These are phyloP conservation scores for Acanthosepion lycidas DNA, from an alignment of 2,888 invertebrate genomes.

Conservation along the genomic window DNA sequence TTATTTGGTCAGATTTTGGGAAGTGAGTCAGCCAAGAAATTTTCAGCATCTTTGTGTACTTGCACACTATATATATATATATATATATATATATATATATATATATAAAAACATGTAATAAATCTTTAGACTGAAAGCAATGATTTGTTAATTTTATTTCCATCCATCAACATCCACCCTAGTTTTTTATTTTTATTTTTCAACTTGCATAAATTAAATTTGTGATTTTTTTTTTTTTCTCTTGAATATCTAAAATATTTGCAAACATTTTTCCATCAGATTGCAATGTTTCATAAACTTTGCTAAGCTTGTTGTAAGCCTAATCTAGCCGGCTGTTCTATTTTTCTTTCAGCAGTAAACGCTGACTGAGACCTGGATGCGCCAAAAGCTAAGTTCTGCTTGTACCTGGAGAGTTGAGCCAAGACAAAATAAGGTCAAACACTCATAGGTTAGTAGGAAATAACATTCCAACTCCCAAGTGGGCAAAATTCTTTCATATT, in stretches of 20 bases:
- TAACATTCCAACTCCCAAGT: neutral
- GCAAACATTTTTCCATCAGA: neutral
- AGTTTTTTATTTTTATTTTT: neutral
- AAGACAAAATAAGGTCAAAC: neutral
- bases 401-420: neutral
- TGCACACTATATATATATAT: too few species aligned
- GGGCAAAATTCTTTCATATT: neutral
- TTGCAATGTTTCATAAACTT: neutral
- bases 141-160: neutral
- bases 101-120: neutral
- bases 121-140: neutral
- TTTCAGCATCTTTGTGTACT: too few species aligned
- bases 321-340: neutral
- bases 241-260: neutral
- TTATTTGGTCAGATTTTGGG: too few species aligned
- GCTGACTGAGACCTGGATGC: neutral
- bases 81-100: too few species aligned
- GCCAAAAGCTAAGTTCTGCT: too few species aligned
- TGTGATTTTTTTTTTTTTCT: too few species aligned
- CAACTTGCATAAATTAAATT: neutral
- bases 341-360: neutral
- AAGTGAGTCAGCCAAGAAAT: too few species aligned
- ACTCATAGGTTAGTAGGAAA: neutral
- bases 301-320: neutral
- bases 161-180: neutral